phyloP scores from a whole-genome alignment of 2,888 invertebrate genomes.

The Polymixis lichenea region DNA sequence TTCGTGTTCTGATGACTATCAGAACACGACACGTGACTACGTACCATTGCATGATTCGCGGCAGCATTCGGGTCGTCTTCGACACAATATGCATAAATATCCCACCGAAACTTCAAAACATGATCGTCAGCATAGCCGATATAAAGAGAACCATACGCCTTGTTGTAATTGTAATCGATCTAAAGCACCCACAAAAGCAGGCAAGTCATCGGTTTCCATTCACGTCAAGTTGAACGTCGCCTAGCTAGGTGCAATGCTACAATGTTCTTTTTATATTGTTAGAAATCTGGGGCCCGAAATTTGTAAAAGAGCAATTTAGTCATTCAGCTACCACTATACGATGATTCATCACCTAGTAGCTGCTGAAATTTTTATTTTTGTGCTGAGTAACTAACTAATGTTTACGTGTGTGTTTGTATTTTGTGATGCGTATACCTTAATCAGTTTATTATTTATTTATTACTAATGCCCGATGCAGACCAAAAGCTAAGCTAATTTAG shows the following conservation, averaged over 20 bases:
- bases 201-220: neutral
- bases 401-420: neutral
- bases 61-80: neutral
- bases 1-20: too few relatives aligned
- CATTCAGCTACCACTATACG: neutral
- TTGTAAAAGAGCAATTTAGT: neutral
- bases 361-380: neutral
- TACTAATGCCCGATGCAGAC: too few relatives aligned
- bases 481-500: too few relatives aligned
- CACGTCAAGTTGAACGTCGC: neutral
- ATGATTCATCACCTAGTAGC: neutral
- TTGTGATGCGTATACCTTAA: too few relatives aligned
- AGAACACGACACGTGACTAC: too few relatives aligned
- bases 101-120: neutral
- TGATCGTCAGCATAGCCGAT: neutral
- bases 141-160: neutral
- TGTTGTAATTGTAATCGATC: neutral
- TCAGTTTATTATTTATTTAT: too few relatives aligned
- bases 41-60: neutral
- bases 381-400: neutral
- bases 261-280: neutral
- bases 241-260: neutral
- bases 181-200: neutral
- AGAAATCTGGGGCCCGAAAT: neutral
- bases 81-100: slow-evolving; percentile 1